Percentiles rank a stretch among this genome's conserved stretches.
These are phyloP conservation scores for Panthera tigris DNA, from an alignment of 2,113 vertebrate genomes.

Conservation along the genomic window DNA sequence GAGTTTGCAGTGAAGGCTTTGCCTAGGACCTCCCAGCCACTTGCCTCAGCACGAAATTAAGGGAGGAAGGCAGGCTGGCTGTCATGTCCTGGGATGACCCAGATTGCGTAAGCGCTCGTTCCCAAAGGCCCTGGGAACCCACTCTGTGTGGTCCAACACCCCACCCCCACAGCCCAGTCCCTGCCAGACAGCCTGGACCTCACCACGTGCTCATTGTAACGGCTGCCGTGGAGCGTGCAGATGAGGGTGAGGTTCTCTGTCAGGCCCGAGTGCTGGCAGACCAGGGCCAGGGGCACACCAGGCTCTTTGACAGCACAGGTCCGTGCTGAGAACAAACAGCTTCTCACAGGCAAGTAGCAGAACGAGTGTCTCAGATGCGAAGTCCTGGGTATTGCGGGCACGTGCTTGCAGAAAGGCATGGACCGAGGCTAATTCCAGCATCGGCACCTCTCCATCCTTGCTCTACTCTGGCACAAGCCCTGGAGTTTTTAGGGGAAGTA, in stretches of 20 bases:
- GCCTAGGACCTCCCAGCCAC: not conserved
- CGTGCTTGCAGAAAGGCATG: not conserved
- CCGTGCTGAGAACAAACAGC: not conserved
- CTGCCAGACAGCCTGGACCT: not conserved
- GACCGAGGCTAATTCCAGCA: not conserved
- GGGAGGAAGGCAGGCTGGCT: not conserved
- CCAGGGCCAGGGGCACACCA: not conserved
- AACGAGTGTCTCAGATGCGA: not conserved
- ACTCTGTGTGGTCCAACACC: not conserved
- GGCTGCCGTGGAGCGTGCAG: not conserved
- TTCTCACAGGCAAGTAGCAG: conserved; percentile 17
- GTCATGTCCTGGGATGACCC: not conserved
- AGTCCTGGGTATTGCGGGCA: not conserved
- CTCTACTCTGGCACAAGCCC: not conserved
- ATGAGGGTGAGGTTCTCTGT: not conserved
- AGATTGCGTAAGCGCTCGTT: not conserved
- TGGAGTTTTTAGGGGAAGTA: not conserved
- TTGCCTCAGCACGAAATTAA: not conserved
- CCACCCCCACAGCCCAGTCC: not conserved
- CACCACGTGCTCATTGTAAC: not conserved
- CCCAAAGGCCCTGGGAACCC: not conserved
- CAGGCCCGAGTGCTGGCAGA: not conserved
- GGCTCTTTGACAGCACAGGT: not conserved
- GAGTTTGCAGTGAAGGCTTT: not conserved
- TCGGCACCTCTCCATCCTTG: not conserved